Evolutionary conservation across 1,140 invertebrate genomes (phyloP).

Genomic region (Paraescarpia echinospica): DNA sequence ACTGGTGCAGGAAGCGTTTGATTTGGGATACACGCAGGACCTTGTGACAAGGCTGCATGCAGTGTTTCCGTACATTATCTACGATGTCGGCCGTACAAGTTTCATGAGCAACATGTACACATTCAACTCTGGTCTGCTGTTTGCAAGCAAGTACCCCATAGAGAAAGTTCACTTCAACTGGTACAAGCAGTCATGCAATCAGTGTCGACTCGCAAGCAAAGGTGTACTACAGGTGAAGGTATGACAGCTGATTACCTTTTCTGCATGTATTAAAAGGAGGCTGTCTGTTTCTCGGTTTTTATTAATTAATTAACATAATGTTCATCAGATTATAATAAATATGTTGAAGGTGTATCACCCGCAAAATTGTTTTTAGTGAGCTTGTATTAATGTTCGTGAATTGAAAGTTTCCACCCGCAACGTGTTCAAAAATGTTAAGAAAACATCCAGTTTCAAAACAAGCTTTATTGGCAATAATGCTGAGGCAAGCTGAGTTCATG

Average conservation of each 20-base stretch:
- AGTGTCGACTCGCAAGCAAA: conserved; percentile 44
- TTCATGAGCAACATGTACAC: conserved; percentile 33
- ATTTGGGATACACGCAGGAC: conserved; percentile 30
- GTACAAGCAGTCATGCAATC: conserved; percentile 39
- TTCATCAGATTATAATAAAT: no score
- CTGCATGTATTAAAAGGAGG: no score
- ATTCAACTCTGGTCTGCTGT: conserved; percentile 55
- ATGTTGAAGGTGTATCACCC: no score
- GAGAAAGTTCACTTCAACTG: conserved; percentile 48
- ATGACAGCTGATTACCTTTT: conserved; percentile 4
- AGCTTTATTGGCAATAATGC: no score
- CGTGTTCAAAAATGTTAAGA: no score
- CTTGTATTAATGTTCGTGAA: no score
- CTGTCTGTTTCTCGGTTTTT: no score
- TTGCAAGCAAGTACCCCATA: conserved; percentile 55
- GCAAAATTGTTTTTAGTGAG: no score
- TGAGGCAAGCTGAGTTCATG: no score
- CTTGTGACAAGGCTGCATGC: conserved; percentile 31
- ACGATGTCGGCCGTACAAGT: conserved; percentile 37
- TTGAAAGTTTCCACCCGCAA: no score
- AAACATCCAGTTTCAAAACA: no score
- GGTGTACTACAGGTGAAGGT: conserved; percentile 57
- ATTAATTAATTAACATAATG: no score
- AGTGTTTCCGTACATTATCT: conserved; percentile 38
- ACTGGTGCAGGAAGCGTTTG: conserved; percentile 43